A percentile compares a stretch with the other conserved stretches of the same genome.
These are phyloP conservation scores for Baronia brevicornis DNA, from an alignment of 2,888 invertebrate genomes.

Conservation along the genomic window DNA sequence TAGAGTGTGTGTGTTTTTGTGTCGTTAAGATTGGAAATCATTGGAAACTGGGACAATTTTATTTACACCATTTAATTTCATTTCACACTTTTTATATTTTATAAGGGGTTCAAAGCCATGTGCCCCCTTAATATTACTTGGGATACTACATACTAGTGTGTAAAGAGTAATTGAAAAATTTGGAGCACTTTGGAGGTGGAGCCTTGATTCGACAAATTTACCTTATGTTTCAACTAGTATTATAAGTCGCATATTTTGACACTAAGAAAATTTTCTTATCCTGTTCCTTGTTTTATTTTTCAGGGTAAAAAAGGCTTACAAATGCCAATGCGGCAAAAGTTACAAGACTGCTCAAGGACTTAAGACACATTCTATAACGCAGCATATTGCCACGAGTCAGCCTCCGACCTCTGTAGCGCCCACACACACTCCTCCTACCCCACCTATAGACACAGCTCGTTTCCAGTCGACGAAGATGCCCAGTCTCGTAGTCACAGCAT, in stretches of 20 bases:
- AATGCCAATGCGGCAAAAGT: slow-evolving; percentile 90
- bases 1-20: too few relatives aligned
- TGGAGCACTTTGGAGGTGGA: too few relatives aligned
- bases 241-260: neutral
- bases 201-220: too few relatives aligned
- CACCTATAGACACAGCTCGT: slow-evolving; percentile 19
- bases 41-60: too few relatives aligned
- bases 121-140: too few relatives aligned
- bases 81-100: too few relatives aligned
- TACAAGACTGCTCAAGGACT: slow-evolving; percentile 88
- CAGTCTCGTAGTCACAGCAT: slow-evolving; percentile 58
- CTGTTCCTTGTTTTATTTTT: slow-evolving; percentile 26
- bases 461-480: slow-evolving; percentile 35
- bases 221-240: too few relatives aligned
- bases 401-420: slow-evolving; percentile 22
- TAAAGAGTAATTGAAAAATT: too few relatives aligned
- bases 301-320: slow-evolving; percentile 86
- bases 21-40: too few relatives aligned
- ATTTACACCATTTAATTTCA: too few relatives aligned
- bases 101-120: too few relatives aligned
- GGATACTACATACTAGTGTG: too few relatives aligned
- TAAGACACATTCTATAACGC: slow-evolving; percentile 79
- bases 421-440: slow-evolving; percentile 11
- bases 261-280: neutral
- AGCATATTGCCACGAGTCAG: slow-evolving; percentile 37